Base-by-base conservation (phyloP, 2,113 vertebrate genomes). In the Corydoras maculifer region DNA sequence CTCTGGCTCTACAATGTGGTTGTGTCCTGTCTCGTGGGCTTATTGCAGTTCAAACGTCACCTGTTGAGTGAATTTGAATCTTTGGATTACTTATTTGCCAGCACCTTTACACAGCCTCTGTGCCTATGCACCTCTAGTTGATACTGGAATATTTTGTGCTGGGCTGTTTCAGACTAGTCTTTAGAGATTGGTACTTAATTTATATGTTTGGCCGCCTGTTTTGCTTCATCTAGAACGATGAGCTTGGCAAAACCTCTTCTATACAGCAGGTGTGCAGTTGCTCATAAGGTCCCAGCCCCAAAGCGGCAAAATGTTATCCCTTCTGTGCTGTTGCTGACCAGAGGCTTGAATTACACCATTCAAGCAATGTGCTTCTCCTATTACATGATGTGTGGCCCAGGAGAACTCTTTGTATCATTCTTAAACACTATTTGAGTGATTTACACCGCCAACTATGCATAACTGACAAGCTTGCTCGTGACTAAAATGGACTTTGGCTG, bases 191-290 rank as follows among this genome's bases (percentile, higher is more conserved):
- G 72, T 73, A 35, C 75, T 79, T 71, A 73, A 72, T 77, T 77
- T 79, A 75, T 74, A 70, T 9, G 11, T 77, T 72, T 77, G 78
- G 78, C 78, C 72, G 75, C 75, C 78, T 14, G 13, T 14, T 43
- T 43, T 72, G 30, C 55, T 68, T 25, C 25, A 58, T 75, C 35
- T 32, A 70, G 62, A 61, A 60, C 32, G 77, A 69, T 72, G 65
- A 75, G 55, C 68, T 75, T 72, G 73, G 59, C 73, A 75, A 67
- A 71, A 69, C 66, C 48, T 65, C 31, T 3, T 5, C 43, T 71
- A 68, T 18, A 18, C 48, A 71, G 65, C 69, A 77, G 80, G 72
- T 77, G 74, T 70, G 74, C 54, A 62, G 66, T 66, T 57, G 70
- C 65, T 78, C 66, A 18, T 51, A 73, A 12, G 58, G 74, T 50